Conservation (phyloP, 2,888 invertebrate species). For the Calliphora vomitoria region DNA sequence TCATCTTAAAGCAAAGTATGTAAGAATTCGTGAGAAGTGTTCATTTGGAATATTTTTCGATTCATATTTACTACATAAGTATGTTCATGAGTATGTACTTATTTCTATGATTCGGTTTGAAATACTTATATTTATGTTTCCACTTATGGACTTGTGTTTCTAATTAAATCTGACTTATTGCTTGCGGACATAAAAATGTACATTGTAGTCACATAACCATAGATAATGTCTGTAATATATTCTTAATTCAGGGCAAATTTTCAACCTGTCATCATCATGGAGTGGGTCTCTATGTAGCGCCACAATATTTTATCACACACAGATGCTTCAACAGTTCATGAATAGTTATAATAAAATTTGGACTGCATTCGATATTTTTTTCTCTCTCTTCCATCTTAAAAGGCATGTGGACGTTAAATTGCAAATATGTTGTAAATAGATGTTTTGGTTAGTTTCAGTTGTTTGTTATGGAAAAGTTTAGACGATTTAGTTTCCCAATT, state of each 20-base stretch:
- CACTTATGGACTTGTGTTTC: constrained; percentile 38
- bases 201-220: background rate
- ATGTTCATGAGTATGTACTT: too few relatives aligned
- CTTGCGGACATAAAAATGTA: constrained; percentile 6
- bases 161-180: constrained; percentile 47
- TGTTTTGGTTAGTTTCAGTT: background rate
- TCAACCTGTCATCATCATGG: constrained; percentile 44
- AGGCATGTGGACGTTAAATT: constrained; percentile 30
- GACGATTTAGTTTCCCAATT: constrained; percentile 36
- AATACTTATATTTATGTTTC: background rate
- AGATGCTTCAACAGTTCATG: constrained; percentile 3
- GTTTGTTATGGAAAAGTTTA: constrained; percentile 6
- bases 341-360: background rate
- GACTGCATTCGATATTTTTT: constrained; percentile 5
- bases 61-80: too few relatives aligned
- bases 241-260: constrained; percentile 49
- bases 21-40: too few relatives aligned
- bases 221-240: background rate
- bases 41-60: too few relatives aligned
- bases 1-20: too few relatives aligned
- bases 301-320: constrained; percentile 20
- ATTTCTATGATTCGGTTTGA: too few relatives aligned
- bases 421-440: constrained; percentile 20
- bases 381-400: background rate
- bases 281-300: constrained; percentile 20